A percentile compares a stretch with the other conserved stretches of the same genome.
These are phyloP conservation scores for Theristicus caerulescens DNA, from an alignment of 2,113 vertebrate species.

Conservation along the genomic window DNA sequence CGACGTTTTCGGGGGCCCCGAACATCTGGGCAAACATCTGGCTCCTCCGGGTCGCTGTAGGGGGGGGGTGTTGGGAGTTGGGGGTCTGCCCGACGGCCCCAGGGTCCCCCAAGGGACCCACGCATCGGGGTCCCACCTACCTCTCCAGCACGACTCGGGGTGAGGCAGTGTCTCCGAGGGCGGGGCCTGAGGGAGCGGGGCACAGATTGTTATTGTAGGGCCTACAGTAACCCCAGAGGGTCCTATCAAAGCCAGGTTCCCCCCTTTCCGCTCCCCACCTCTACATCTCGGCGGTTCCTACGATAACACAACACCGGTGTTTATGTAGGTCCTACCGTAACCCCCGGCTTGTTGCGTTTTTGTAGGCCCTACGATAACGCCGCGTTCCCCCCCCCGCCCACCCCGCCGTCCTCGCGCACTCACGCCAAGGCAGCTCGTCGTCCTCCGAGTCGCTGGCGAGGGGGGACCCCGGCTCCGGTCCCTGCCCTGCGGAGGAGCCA, in stretches of 20 bases:
- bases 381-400: background rate
- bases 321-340: background rate
- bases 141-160: background rate
- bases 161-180: no score
- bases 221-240: background rate
- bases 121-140: background rate
- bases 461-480: no score
- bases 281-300: background rate
- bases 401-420: background rate
- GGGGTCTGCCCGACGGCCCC: background rate
- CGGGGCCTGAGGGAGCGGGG: background rate
- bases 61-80: background rate
- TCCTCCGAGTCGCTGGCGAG: background rate
- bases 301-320: background rate
- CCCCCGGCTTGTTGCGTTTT: background rate
- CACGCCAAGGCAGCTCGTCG: background rate
- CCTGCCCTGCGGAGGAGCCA: background rate
- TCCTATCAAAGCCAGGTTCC: background rate
- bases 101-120: background rate
- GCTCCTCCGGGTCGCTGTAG: background rate
- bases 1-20: background rate
- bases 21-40: background rate
- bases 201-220: background rate
- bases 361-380: background rate
- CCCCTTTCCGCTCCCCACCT: background rate